Percentiles rank a stretch among this genome's conserved stretches.
Evolutionary conservation across 2,888 invertebrate species (phyloP).

Genomic region (Drosophila quinaria): DNA sequence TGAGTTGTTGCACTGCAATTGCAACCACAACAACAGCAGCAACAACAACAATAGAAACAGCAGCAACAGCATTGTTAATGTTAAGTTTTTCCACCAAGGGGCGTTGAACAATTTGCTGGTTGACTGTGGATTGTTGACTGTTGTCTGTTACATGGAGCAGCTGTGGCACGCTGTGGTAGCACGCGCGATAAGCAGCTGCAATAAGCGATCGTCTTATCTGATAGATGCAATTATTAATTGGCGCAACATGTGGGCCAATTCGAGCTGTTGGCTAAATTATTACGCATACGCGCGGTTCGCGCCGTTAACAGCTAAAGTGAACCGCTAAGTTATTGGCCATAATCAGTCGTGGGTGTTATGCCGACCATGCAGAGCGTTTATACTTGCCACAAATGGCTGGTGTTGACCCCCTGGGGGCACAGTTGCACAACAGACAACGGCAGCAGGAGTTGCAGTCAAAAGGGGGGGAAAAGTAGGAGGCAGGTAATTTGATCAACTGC

Average conservation of each 20-base stretch:
- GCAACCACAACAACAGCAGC: conserved; percentile 22
- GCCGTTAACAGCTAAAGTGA: conserved; percentile 14
- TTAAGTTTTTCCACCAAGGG: conserved; percentile 33
- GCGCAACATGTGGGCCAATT: conserved; percentile 53
- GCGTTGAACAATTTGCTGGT: conserved; percentile 47
- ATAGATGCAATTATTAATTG: conserved; percentile 72
- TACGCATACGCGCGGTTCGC: conserved; percentile 39
- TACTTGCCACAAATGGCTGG: conserved; percentile 57
- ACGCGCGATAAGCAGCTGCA: conserved; percentile 57
- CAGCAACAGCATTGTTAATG: conserved; percentile 17
- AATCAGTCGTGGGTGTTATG: conserved; percentile 51
- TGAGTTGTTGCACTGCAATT: neutral
- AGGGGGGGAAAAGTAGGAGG: neutral
- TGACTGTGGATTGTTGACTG: neutral
- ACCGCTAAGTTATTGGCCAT: conserved; percentile 30
- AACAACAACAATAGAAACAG: neutral
- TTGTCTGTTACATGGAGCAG: conserved; percentile 1
- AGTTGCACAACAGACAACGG: conserved; percentile 51
- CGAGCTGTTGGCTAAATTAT: conserved; percentile 32
- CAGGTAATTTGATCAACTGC: conserved; percentile 60
- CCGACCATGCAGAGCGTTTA: conserved; percentile 34
- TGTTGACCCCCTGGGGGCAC: conserved; percentile 67
- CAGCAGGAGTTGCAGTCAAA: conserved; percentile 7
- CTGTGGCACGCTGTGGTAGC: conserved; percentile 27
- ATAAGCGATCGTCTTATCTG: conserved; percentile 53